Conservation (phyloP, 2,888 invertebrate genomes). For the Pyralis farinalis region DNA sequence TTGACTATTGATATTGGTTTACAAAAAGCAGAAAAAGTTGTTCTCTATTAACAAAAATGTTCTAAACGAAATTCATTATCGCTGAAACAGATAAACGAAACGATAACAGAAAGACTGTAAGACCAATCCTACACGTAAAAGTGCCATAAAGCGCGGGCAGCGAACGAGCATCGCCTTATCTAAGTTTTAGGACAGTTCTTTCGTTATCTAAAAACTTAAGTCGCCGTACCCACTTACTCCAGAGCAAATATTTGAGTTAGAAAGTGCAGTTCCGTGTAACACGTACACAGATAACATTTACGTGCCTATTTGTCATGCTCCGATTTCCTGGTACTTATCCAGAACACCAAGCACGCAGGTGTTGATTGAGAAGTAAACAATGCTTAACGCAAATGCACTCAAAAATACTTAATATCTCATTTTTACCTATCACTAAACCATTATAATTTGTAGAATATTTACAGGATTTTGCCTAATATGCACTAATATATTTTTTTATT, state of each 20-base stretch:
- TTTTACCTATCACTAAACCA: too few species aligned
- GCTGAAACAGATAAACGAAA: not conserved
- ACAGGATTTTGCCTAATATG: too few species aligned
- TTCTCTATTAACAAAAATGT: not conserved
- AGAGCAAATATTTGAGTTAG: slow-evolving; percentile 75
- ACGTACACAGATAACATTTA: slow-evolving; percentile 62
- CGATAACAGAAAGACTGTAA: not conserved
- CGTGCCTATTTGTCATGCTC: slow-evolving; percentile 57
- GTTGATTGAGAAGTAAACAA: slow-evolving; percentile 51
- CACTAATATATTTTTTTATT: too few species aligned
- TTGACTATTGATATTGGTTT: too few species aligned
- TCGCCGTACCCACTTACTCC: slow-evolving; percentile 60
- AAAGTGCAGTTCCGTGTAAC: slow-evolving; percentile 79
- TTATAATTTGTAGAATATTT: too few species aligned
- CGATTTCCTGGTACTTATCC: slow-evolving; percentile 54
- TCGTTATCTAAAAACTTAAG: slow-evolving; percentile 64
- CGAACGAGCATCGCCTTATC: slow-evolving; percentile 54
- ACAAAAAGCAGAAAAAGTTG: too few species aligned
- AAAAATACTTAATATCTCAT: not conserved
- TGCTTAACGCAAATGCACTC: slow-evolving; percentile 12
- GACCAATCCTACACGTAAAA: slow-evolving; percentile 43
- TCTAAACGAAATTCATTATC: not conserved
- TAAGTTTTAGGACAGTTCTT: slow-evolving; percentile 61
- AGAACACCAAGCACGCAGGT: slow-evolving; percentile 31
- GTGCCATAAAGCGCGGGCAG: slow-evolving; percentile 40